Percentiles rank a stretch among this genome's conserved stretches.
Conservation (phyloP, 2,797 vertebrate genomes). For the Vespertilio murinus region DNA sequence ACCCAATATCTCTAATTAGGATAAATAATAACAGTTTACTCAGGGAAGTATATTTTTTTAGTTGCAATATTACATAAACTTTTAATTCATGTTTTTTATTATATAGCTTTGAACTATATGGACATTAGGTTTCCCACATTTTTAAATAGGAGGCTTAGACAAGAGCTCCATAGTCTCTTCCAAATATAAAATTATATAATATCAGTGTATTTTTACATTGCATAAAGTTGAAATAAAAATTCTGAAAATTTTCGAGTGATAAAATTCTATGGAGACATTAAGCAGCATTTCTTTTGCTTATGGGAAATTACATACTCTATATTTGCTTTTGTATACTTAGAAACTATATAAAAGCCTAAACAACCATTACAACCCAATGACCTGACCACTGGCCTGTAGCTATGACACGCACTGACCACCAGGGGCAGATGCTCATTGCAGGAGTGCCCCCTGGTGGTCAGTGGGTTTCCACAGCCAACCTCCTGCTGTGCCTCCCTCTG, state of each 20-base stretch:
- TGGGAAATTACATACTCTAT: neutral
- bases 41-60: neutral
- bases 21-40: neutral
- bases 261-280: neutral
- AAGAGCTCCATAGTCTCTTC: neutral
- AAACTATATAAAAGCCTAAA: neutral
- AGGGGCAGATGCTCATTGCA: too few species aligned
- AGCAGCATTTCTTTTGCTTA: conserved; percentile 31
- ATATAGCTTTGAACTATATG: neutral
- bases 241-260: neutral
- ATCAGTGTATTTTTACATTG: neutral
- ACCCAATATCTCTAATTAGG: neutral
- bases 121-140: neutral
- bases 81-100: neutral
- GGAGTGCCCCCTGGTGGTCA: too few species aligned
- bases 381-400: too few species aligned
- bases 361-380: too few species aligned
- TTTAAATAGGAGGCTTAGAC: neutral
- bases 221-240: conserved; percentile 31
- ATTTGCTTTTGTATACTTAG: neutral
- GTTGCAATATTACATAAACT: neutral
- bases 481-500: too few species aligned
- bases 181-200: neutral
- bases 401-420: too few species aligned
- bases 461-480: too few species aligned